Percentiles rank a stretch among this genome's conserved stretches.
phyloP scores from a whole-genome alignment of 2,888 invertebrate genomes.

The Omphaloscelis lunosa region DNA sequence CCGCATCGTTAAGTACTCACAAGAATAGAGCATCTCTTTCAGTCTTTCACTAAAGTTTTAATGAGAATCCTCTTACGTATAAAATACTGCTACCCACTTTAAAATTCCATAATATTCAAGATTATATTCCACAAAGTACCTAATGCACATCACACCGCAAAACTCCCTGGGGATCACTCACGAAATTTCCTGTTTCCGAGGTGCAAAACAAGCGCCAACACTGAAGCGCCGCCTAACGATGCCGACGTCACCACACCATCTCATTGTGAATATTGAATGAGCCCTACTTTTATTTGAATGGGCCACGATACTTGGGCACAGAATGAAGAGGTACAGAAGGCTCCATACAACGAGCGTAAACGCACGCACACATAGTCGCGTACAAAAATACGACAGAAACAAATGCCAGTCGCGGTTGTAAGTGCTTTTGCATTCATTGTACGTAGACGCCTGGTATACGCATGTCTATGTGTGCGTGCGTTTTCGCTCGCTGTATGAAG shows the following conservation, averaged over 20 bases:
- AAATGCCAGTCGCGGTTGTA: too few relatives aligned
- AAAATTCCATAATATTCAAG: constrained; percentile 34
- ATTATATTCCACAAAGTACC: constrained; percentile 37
- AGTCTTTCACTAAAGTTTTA: constrained; percentile 28
- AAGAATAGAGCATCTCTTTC: constrained; percentile 11
- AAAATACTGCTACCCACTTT: constrained; percentile 27
- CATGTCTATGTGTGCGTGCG: not conserved
- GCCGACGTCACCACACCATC: constrained; percentile 50
- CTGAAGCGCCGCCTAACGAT: constrained; percentile 52
- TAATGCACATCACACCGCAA: constrained; percentile 28
- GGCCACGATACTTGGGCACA: constrained; percentile 23
- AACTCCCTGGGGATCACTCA: constrained; percentile 34
- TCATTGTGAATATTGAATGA: constrained; percentile 66
- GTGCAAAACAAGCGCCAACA: constrained; percentile 53
- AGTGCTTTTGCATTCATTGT: not conserved
- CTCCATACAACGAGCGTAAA: not conserved
- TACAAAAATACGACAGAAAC: not conserved
- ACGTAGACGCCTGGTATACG: not conserved
- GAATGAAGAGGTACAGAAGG: constrained; percentile 14
- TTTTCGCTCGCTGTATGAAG: not conserved
- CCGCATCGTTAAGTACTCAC: not conserved
- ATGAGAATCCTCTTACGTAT: constrained; percentile 6
- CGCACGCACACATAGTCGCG: not conserved
- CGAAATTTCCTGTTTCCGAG: constrained; percentile 42
- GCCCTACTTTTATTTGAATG: constrained; percentile 59